phyloP scores from a whole-genome alignment of 2,797 vertebrate genomes.

The Peromyscus attwateri region DNA sequence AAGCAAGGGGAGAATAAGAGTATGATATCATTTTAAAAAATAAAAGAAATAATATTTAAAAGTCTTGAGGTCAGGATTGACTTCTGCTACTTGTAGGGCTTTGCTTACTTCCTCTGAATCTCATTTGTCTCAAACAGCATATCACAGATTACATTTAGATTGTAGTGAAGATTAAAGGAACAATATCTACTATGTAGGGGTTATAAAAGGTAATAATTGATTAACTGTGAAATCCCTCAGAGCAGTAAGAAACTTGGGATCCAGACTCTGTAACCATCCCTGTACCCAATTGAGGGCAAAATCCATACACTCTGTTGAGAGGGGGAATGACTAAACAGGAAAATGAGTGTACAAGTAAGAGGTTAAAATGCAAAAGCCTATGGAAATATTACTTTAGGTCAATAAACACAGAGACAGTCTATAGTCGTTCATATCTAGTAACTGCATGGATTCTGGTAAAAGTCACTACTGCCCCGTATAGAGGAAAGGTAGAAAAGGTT shows the following conservation, averaged over 20 bases:
- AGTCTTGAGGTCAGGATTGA: neutral
- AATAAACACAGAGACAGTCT: neutral
- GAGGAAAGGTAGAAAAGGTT: neutral
- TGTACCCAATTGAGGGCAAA: neutral
- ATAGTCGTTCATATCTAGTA: neutral
- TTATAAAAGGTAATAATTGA: neutral
- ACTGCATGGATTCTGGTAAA: neutral
- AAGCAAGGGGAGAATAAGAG: neutral
- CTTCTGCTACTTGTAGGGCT: neutral
- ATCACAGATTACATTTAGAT: neutral
- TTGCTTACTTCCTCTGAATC: neutral
- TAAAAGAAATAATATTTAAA: neutral
- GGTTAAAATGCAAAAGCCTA: neutral
- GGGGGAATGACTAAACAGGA: neutral
- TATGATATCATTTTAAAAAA: neutral
- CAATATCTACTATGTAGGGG: neutral
- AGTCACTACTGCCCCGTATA: neutral
- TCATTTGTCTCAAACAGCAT: neutral
- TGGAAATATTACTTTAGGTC: neutral
- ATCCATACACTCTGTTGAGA: constrained; percentile 8
- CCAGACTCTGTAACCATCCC: neutral
- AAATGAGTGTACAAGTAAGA: neutral
- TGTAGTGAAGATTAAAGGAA: neutral
- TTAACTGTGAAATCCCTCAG: neutral
- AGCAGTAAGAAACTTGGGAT: neutral